Conservation (phyloP, 2,888 invertebrate species). For the Hololepta plana region DNA sequence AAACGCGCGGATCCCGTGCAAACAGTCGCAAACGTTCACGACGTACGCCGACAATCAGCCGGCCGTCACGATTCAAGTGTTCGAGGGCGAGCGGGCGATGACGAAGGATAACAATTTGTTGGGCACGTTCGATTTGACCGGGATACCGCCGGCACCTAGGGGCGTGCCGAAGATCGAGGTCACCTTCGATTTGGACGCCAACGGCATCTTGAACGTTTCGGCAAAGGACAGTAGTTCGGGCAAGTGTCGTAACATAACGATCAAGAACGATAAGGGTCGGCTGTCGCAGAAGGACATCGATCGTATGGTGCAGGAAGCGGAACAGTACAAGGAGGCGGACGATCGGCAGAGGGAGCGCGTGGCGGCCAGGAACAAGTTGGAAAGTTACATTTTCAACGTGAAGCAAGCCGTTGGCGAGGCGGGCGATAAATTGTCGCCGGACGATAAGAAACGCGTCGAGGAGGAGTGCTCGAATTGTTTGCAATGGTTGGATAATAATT, state of each 20-base stretch:
- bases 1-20: slow-evolving; percentile 55
- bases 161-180: slow-evolving; percentile 34
- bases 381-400: slow-evolving; percentile 46
- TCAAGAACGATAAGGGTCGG: slow-evolving; percentile 66
- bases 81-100: slow-evolving; percentile 38
- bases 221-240: slow-evolving; percentile 67
- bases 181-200: slow-evolving; percentile 58
- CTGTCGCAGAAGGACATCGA: slow-evolving; percentile 69
- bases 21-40: slow-evolving; percentile 55
- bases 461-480: slow-evolving; percentile 37
- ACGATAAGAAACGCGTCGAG: slow-evolving; percentile 39
- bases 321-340: slow-evolving; percentile 52
- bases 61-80: slow-evolving; percentile 54
- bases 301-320: slow-evolving; percentile 57
- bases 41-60: slow-evolving; percentile 70
- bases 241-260: slow-evolving; percentile 48
- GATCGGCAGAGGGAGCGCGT: slow-evolving; percentile 48
- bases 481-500: slow-evolving; percentile 48
- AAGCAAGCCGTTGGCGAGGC: slow-evolving; percentile 54
- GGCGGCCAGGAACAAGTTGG: slow-evolving; percentile 50
- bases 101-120: slow-evolving; percentile 34
- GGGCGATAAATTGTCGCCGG: slow-evolving; percentile 39
- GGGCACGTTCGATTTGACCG: slow-evolving; percentile 31
- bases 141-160: slow-evolving; percentile 35
- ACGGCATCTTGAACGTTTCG: slow-evolving; percentile 57